A percentile compares a stretch with the other conserved stretches of the same genome.
phyloP scores from a whole-genome alignment of 2,797 vertebrate species.

The Paguma larvata region DNA sequence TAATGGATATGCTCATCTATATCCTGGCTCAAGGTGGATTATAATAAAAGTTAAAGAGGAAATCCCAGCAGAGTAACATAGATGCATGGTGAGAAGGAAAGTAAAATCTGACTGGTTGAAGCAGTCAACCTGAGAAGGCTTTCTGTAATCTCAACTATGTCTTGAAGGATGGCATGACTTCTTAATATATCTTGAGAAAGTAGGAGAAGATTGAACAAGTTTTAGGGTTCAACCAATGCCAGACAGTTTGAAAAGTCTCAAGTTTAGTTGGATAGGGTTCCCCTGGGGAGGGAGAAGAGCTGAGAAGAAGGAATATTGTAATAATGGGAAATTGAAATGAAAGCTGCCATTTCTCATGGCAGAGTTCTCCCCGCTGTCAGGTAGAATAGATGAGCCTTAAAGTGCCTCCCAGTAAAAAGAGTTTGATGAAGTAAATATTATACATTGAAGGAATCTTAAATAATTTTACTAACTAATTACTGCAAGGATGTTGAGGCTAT shows the following conservation, averaged over 20 bases:
- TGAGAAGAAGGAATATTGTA: not conserved
- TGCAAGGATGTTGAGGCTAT: not conserved
- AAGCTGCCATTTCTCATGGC: not conserved
- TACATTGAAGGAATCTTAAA: not conserved
- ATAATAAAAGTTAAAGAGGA: slow-evolving; percentile 8
- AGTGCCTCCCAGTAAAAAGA: not conserved
- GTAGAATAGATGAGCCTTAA: not conserved
- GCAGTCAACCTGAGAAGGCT: not conserved
- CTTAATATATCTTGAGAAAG: not conserved
- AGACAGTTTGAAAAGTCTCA: not conserved
- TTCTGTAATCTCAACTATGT: not conserved
- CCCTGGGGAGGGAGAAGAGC: not conserved
- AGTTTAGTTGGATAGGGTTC: not conserved
- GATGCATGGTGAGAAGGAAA: not conserved
- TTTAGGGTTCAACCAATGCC: not conserved
- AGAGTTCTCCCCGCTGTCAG: not conserved
- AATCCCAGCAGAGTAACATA: not conserved
- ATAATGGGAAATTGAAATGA: not conserved
- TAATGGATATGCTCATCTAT: not conserved
- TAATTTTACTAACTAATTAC: not conserved
- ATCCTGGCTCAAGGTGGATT: not conserved
- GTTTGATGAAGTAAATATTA: not conserved
- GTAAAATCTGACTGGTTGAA: not conserved
- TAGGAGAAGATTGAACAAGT: not conserved
- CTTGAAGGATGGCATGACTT: not conserved